Evolutionary conservation across 2,888 invertebrate species (phyloP), one percentile per base, ranked within the genome.

Genomic region (Drosophila subquinaria): DNA sequence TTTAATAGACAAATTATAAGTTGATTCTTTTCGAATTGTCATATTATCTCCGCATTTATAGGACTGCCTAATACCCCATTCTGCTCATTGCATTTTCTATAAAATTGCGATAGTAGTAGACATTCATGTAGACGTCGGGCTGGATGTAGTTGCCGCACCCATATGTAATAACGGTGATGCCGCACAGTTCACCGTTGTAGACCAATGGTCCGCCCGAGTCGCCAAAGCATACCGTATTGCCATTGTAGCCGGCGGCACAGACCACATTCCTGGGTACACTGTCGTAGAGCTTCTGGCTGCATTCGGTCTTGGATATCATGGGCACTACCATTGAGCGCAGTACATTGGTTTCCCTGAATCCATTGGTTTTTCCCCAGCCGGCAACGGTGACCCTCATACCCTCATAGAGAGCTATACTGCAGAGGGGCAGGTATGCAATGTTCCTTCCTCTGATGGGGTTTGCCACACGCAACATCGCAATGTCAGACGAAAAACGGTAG

Each of bases 151-250:
- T 66, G 11, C 73, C 71, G 30, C 81, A 81, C 9, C 42, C 0
- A 23, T 13, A 55, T 0, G 84, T 81, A 72, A 75, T 75, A 0
- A 59, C 57, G 43, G 3, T 42, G 0, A 81, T n/a, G 17, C 81
- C 82, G 40, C 81, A 84, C 2, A 84, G 42, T 50, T 81, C 23
- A 0, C 30, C 36, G 0, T 38, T 17, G 30, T 48, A 50, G 1
- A 81, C 27, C n/a, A 83, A 20, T 0, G 79, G 66, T 1, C 72
- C 84, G 1, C 81, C 84, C 0, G 81, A 81, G 65, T 84, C 84
- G 9, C 79, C 84, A 3, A 0, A 3, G 59, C 81, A 84, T 1
- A 78, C 0, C 1, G 79, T 83, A 2, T 23, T 48, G 0, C 17
- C n/a, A 6, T 69, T 33, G 15, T 59, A 69, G 35, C 27, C 61